Evolutionary conservation across 1,140 invertebrate genomes (phyloP), one percentile per base, ranked within the genome.

Genomic region (Microplitis demolitor): DNA sequence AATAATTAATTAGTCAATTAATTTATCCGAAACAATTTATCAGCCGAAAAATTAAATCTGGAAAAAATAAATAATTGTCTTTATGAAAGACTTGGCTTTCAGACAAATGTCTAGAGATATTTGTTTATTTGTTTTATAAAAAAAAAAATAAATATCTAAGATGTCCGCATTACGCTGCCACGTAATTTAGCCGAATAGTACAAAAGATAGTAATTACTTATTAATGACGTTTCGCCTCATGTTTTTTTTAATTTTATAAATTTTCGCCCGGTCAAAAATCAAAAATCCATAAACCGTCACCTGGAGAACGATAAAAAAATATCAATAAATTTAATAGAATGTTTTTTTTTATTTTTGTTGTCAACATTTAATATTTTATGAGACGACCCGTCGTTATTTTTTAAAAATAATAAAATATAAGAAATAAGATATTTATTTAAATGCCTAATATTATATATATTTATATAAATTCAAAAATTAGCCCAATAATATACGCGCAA

Each of bases 31-130:
- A 69, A 71, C 56, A 71, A 71, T 45, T 45, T 45, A 45, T 45
- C 39, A 45, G 8, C 39, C 39, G 39, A 61, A 61, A 63, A 63
- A 69, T 58, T 56, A 39, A 24, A 24, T 24, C 24, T 24, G 24
- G 24, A 63, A 73, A 67, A 61, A 72, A 56, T 58, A 70, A 71
- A 70, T 61, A 64, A 77, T 75, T 75, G 74, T 71, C 69, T 33
- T 72, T 69, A 64, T 54, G 63, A 69, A 72, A 71, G 74, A 75
- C 74, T 69, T 51, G 66, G 61, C 51, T 69, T 58, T 54, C 64
- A 74, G 61, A 74, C 62, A 56, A 74, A 71, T 54, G 54, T 45
- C n/a, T 39, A 34, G 54, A 35, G 11, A 11, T 24, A 24, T 24
- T 24, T 24, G 24, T 60, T 61, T 60, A 61, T 39, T 9, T 60